These are phyloP conservation scores for Chrysopa pallens DNA, from an alignment of 1,140 invertebrate genomes.

Conservation along the genomic window DNA sequence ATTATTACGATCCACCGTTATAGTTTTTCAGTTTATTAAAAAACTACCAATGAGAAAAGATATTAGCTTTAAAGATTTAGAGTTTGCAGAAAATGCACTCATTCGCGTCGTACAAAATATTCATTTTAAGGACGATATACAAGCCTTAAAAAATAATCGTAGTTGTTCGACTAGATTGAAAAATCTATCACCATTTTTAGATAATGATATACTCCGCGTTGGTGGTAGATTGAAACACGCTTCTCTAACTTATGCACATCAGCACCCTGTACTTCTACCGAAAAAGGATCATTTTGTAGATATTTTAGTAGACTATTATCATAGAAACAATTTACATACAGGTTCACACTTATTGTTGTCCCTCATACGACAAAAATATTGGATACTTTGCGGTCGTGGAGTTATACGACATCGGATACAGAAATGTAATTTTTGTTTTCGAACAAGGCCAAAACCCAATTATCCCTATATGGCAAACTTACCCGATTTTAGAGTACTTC, in stretches of 20 bases:
- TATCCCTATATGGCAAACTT: not conserved
- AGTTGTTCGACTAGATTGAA: no score
- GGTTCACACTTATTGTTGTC: slow-evolving; percentile 8
- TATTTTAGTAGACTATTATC: slow-evolving; percentile 9
- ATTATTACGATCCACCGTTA: no score
- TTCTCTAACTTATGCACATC: slow-evolving; percentile 5
- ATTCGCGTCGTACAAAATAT: no score
- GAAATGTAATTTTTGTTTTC: no score
- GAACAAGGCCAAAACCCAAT: not conserved
- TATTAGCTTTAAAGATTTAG: no score
- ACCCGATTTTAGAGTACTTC: not conserved
- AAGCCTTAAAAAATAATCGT: no score
- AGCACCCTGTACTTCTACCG: slow-evolving; percentile 14
- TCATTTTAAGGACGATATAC: no score
- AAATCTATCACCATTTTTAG: slow-evolving; percentile 9
- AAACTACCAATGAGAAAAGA: no score
- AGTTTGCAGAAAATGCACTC: no score
- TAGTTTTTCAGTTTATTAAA: no score
- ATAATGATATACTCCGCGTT: slow-evolving; percentile 9
- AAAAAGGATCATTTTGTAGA: slow-evolving; percentile 6
- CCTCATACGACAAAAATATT: slow-evolving; percentile 9
- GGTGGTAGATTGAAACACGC: slow-evolving; percentile 12
- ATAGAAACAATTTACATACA: slow-evolving; percentile 10
- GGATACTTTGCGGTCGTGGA: slow-evolving; percentile 9
- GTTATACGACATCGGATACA: no score